These are phyloP conservation scores for Drosophila sp. DNA, from an alignment of 1,140 invertebrate genomes.

Conservation along the genomic window DNA sequence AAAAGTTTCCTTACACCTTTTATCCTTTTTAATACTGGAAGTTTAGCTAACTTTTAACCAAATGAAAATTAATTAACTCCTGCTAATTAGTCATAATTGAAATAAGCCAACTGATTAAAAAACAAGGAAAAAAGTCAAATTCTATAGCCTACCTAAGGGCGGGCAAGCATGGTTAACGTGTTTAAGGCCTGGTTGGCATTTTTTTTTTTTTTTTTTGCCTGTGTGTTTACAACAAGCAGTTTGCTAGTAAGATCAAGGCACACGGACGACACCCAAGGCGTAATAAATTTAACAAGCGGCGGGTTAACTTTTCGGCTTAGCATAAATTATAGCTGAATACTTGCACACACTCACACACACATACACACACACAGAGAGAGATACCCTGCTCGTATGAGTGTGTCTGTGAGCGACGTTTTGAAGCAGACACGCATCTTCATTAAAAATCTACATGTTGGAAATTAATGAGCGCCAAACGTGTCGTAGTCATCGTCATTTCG, in stretches of 20 bases:
- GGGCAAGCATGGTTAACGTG: conserved; percentile 11
- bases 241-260: conserved; percentile 26
- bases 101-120: conserved; percentile 60
- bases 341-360: not conserved
- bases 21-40: not conserved
- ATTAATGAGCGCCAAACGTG: conserved; percentile 73
- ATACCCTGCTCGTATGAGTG: not conserved
- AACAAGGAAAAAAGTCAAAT: conserved; percentile 9
- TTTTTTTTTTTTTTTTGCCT: conserved; percentile 16
- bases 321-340: conserved; percentile 66
- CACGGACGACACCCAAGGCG: conserved; percentile 34
- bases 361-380: conserved; percentile 13
- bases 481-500: conserved; percentile 18
- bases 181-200: conserved; percentile 12
- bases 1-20: not conserved
- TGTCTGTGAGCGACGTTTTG: conserved; percentile 16
- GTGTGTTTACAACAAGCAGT: conserved; percentile 11
- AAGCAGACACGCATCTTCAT: conserved; percentile 66
- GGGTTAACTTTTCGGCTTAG: conserved; percentile 72
- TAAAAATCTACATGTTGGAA: conserved; percentile 75
- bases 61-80: conserved; percentile 25
- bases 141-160: conserved; percentile 33
- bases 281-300: conserved; percentile 60
- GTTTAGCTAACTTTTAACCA: not conserved
- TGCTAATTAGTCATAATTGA: conserved; percentile 63